phyloP scores from a whole-genome alignment of 1,140 invertebrate genomes.

The Brachionus koreanus region DNA sequence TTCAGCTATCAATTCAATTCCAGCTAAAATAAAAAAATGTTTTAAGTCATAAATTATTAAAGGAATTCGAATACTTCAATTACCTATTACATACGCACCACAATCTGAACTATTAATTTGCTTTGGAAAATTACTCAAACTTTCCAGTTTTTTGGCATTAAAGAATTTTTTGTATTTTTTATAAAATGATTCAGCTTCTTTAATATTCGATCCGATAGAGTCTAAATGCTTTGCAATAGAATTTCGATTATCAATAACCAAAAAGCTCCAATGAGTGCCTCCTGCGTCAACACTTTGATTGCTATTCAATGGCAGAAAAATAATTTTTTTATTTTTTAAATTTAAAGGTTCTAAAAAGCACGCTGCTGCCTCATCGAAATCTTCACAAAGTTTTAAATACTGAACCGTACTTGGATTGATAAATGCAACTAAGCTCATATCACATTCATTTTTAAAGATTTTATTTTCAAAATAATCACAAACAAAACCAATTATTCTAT shows the following conservation, averaged over 20 bases:
- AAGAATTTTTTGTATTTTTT: conserved; percentile 1
- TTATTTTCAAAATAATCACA: conserved; percentile 30
- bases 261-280: conserved; percentile 5
- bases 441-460: background rate
- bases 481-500: conserved; percentile 5
- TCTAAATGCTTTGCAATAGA: background rate
- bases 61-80: background rate
- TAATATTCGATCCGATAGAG: conserved; percentile 1
- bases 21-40: conserved; percentile 15
- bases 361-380: background rate
- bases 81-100: conserved; percentile 24
- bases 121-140: background rate
- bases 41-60: background rate
- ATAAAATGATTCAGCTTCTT: background rate
- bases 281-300: background rate
- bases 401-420: conserved; percentile 11
- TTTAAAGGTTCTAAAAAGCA: conserved; percentile 24
- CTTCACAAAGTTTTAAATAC: conserved; percentile 25
- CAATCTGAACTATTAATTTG: conserved; percentile 21
- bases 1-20: conserved; percentile 24
- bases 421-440: background rate
- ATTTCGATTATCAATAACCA: conserved; percentile 3
- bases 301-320: conserved; percentile 1
- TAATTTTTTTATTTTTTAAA: background rate
- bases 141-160: background rate